Conservation (phyloP, 2,113 vertebrate species). For the Camelus dromedarius region DNA sequence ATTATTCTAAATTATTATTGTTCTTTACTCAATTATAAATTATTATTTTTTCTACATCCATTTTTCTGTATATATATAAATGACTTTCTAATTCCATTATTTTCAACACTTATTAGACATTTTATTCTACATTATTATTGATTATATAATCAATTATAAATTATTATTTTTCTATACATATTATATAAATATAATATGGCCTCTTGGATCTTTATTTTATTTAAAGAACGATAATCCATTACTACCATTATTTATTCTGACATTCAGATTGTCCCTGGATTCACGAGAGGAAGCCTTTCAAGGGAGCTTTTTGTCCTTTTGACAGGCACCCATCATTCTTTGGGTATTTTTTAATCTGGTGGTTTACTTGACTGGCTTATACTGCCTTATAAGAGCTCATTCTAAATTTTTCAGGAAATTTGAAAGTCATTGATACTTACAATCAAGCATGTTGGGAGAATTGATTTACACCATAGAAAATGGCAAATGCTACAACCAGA, state of each 20-base stretch:
- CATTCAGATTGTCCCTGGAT: not conserved
- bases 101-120: not conserved
- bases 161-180: not conserved
- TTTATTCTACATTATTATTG: not conserved
- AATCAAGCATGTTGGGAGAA: not conserved
- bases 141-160: not conserved
- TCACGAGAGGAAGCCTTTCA: not conserved
- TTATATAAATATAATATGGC: not conserved
- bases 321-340: not conserved
- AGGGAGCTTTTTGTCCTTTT: not conserved
- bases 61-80: not conserved
- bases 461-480: not conserved
- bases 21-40: not conserved
- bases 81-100: not conserved
- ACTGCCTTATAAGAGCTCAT: not conserved
- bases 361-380: not conserved
- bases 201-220: not conserved
- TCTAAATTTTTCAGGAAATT: not conserved
- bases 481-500: not conserved
- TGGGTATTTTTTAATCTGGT: not conserved
- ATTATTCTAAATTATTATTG: not conserved
- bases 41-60: not conserved
- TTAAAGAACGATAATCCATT: not conserved
- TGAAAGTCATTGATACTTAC: not conserved
- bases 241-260: not conserved